Evolutionary conservation across 2,888 invertebrate genomes (phyloP).

Genomic region (Drosophila heteroneura): DNA sequence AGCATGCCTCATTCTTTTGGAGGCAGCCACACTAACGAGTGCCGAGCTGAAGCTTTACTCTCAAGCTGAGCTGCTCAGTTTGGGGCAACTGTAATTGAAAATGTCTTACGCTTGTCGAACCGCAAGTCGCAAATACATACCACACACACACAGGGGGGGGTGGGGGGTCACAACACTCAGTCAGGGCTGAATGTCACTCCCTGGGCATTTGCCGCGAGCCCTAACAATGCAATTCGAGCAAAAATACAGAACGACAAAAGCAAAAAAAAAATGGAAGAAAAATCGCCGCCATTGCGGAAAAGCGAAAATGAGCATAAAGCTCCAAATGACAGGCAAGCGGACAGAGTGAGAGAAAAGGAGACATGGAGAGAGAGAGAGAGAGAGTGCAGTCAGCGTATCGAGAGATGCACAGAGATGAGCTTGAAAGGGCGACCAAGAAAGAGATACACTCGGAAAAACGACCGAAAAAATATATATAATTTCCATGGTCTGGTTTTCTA

Average conservation of each 20-base stretch:
- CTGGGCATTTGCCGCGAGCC: conserved; percentile 58
- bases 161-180: conserved; percentile 1
- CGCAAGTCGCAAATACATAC: conserved; percentile 65
- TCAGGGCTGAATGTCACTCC: conserved; percentile 54
- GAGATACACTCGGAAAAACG: background rate
- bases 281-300: conserved; percentile 67
- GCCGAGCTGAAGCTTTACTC: conserved; percentile 17
- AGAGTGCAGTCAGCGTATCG: conserved; percentile 4
- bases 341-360: background rate
- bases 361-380: background rate
- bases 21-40: conserved; percentile 48
- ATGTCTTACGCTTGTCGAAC: conserved; percentile 83
- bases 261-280: conserved; percentile 14
- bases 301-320: conserved; percentile 79
- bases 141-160: conserved; percentile 4
- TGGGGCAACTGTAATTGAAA: conserved; percentile 80
- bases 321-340: conserved; percentile 64
- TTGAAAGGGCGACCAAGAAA: background rate
- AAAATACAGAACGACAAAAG: conserved; percentile 13
- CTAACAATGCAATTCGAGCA: conserved; percentile 61
- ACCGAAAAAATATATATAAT: too few species aligned
- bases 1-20: conserved; percentile 64
- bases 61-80: conserved; percentile 12
- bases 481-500: too few species aligned
- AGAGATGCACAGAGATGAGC: background rate